phyloP scores from a whole-genome alignment of 2,888 invertebrate species.

The Parascotia fuliginaria region DNA sequence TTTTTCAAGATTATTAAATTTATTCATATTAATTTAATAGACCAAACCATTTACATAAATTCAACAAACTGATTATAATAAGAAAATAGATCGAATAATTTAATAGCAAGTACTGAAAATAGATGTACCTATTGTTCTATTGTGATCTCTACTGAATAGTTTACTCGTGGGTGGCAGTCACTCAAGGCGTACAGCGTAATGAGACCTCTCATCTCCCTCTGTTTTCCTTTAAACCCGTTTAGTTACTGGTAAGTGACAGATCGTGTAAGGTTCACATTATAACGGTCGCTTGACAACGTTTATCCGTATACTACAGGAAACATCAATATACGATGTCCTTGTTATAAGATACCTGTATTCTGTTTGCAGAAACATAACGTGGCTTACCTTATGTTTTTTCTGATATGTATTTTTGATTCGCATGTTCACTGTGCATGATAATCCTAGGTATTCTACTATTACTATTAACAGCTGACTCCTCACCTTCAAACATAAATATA shows the following conservation, averaged over 20 bases:
- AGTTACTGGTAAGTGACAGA: not conserved
- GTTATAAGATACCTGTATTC: not conserved
- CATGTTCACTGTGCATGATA: no score
- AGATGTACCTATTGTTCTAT: conserved; percentile 18
- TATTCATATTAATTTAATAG: no score
- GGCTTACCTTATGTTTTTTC: no score
- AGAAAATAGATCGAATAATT: no score
- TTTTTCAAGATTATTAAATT: no score
- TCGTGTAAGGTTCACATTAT: not conserved
- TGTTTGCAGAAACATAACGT: not conserved
- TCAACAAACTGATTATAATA: no score
- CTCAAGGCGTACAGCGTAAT: conserved; percentile 16
- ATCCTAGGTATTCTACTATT: no score
- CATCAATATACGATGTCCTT: not conserved
- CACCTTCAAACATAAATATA: no score
- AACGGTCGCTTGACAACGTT: not conserved
- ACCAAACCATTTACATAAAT: no score
- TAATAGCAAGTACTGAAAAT: conserved; percentile 9
- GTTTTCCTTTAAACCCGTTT: not conserved
- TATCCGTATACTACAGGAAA: not conserved
- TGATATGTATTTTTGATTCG: no score
- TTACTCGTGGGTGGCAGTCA: conserved; percentile 7
- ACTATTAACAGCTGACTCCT: no score
- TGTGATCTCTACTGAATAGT: conserved; percentile 23
- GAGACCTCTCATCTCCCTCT: not conserved